A percentile compares a stretch with the other conserved stretches of the same genome.
phyloP scores from a whole-genome alignment of 1,140 invertebrate genomes.

The Pseudomyrmex gracilis region DNA sequence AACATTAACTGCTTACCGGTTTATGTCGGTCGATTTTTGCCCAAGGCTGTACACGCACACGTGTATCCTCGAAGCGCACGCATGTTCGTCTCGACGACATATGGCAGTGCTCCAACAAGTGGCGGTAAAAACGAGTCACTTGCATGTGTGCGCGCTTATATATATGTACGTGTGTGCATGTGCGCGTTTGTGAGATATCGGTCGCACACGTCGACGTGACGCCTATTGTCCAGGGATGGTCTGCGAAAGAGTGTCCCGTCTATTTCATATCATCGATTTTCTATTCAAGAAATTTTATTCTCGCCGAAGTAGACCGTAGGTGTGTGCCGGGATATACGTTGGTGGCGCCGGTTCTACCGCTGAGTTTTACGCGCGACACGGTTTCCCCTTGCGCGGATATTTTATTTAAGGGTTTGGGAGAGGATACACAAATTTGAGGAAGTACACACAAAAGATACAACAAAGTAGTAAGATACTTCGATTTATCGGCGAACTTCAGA shows the following conservation, averaged over 20 bases:
- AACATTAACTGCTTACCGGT: not conserved
- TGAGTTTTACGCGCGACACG: not conserved
- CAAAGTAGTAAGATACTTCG: not conserved
- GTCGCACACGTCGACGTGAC: constrained; percentile 36
- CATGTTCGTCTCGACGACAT: constrained; percentile 65
- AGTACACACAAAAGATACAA: not conserved
- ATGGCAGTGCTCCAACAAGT: constrained; percentile 83
- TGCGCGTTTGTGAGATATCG: constrained; percentile 13
- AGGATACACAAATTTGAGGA: constrained; percentile 1
- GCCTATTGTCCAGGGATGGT: constrained; percentile 36
- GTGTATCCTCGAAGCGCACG: constrained; percentile 38
- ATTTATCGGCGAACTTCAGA: constrained; percentile 31
- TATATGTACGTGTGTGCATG: not conserved
- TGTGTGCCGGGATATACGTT: no score
- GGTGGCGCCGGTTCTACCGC: not conserved
- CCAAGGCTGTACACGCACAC: constrained; percentile 59
- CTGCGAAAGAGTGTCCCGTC: constrained; percentile 27
- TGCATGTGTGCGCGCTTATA: not conserved
- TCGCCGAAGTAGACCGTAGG: not conserved
- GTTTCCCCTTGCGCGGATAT: not conserved
- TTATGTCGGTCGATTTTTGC: constrained; percentile 48
- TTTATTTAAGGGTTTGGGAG: not conserved
- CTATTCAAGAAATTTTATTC: constrained; percentile 37
- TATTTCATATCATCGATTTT: constrained; percentile 30
- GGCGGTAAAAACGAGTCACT: constrained; percentile 70